These are phyloP conservation scores for Hippocampus zosterae DNA, from an alignment of 2,113 vertebrate species.

Conservation along the genomic window DNA sequence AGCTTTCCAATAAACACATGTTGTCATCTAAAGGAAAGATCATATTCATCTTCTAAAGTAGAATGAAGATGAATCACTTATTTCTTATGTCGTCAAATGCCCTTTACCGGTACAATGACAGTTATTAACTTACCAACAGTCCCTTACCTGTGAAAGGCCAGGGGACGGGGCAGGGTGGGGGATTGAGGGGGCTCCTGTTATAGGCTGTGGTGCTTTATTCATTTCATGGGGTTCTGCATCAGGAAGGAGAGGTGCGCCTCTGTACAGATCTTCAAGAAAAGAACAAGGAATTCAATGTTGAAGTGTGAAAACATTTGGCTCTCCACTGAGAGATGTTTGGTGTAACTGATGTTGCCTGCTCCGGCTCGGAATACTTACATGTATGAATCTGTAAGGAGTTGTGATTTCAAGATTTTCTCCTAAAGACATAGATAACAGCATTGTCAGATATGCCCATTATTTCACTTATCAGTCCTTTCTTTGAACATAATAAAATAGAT, in stretches of 20 bases:
- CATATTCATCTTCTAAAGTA: no score
- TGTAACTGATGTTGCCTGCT: background rate
- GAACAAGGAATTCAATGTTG: background rate
- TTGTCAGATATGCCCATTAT: background rate
- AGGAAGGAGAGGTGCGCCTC: slow-evolving; percentile 76
- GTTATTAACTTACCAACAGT: no score
- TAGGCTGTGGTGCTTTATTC: slow-evolving; percentile 99
- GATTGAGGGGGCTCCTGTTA: slow-evolving; percentile 86
- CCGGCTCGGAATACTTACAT: slow-evolving; percentile 40
- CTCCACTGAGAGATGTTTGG: background rate
- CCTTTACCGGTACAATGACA: background rate
- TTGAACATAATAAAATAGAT: background rate
- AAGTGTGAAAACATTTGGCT: background rate
- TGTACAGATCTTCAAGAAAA: slow-evolving; percentile 51
- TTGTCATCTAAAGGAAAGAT: no score
- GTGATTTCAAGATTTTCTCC: slow-evolving; percentile 1
- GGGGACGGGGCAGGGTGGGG: slow-evolving; percentile 93
- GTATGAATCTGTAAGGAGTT: slow-evolving; percentile 21
- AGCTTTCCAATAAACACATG: no score
- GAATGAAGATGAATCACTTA: background rate
- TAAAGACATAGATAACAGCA: background rate
- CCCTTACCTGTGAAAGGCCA: slow-evolving; percentile 88
- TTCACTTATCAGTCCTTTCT: background rate
- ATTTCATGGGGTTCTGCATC: slow-evolving; percentile 98
- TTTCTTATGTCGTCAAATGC: background rate